Evolutionary conservation across 2,113 vertebrate genomes (phyloP).

Genomic region (Amphiprion percula): DNA sequence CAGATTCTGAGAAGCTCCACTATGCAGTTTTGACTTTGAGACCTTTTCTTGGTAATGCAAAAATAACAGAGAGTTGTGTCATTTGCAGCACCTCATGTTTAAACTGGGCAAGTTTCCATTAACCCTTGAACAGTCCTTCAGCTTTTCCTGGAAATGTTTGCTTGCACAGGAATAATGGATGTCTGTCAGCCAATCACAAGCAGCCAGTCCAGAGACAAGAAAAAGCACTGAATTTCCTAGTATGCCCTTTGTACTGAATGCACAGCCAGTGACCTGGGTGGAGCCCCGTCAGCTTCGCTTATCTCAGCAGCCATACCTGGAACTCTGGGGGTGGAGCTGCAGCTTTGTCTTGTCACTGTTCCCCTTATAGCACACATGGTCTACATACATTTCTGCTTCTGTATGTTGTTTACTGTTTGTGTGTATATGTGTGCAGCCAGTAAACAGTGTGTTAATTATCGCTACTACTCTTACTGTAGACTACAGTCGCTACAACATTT

Average conservation of each 20-base stretch:
- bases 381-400: slow-evolving; percentile 8
- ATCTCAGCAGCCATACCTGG: slow-evolving; percentile 69
- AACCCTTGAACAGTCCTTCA: slow-evolving; percentile 24
- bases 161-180: slow-evolving; percentile 38
- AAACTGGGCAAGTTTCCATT: slow-evolving; percentile 42
- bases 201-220: neutral
- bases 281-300: slow-evolving; percentile 57
- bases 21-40: slow-evolving; percentile 12
- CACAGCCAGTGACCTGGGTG: slow-evolving; percentile 53
- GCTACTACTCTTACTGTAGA: too few species aligned
- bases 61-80: slow-evolving; percentile 25
- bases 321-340: slow-evolving; percentile 59
- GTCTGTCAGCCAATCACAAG: slow-evolving; percentile 30
- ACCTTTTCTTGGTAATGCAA: slow-evolving; percentile 13
- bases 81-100: slow-evolving; percentile 31
- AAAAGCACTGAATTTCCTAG: slow-evolving; percentile 35
- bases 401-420: neutral
- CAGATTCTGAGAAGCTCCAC: slow-evolving; percentile 36
- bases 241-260: slow-evolving; percentile 47
- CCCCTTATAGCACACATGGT: neutral
- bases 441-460: too few species aligned
- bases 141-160: slow-evolving; percentile 63
- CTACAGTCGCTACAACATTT: too few species aligned
- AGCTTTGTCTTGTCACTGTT: slow-evolving; percentile 19
- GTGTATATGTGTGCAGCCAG: neutral